Conservation (phyloP, 1,140 invertebrate genomes). For the Thaumatotibia leucotreta region DNA sequence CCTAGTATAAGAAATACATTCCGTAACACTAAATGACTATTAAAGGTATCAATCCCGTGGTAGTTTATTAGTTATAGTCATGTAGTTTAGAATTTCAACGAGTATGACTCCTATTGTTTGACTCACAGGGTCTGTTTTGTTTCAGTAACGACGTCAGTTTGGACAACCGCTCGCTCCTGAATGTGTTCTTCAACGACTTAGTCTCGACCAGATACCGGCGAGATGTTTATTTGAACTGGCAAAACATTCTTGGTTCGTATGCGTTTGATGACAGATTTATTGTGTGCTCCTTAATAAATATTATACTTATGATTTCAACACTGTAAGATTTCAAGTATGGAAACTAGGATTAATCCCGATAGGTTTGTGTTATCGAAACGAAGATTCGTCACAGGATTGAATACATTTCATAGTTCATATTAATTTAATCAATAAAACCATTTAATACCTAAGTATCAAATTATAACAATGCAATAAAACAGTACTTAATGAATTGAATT, state of each 20-base stretch:
- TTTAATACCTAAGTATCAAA: no score
- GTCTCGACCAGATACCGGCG: slow-evolving; percentile 78
- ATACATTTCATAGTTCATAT: no score
- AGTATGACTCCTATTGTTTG: background rate
- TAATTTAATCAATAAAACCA: no score
- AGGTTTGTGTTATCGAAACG: no score
- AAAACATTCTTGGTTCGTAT: slow-evolving; percentile 65
- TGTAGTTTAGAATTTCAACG: no score
- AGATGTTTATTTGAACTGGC: slow-evolving; percentile 79
- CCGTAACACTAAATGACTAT: background rate
- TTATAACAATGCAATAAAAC: no score
- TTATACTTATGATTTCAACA: background rate
- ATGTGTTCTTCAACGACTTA: slow-evolving; percentile 80
- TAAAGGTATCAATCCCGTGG: background rate
- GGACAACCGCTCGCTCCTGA: slow-evolving; percentile 77
- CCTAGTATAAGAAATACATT: no score
- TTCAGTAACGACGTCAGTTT: slow-evolving; percentile 65
- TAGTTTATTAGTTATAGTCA: background rate
- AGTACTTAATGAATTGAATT: no score
- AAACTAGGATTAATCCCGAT: no score
- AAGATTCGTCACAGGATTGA: no score
- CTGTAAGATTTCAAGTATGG: background rate
- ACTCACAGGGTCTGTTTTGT: slow-evolving; percentile 27
- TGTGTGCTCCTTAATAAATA: background rate
- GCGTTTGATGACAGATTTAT: background rate